Conservation (phyloP, 2,113 vertebrate species). For the Chloropsis hardwickii region DNA sequence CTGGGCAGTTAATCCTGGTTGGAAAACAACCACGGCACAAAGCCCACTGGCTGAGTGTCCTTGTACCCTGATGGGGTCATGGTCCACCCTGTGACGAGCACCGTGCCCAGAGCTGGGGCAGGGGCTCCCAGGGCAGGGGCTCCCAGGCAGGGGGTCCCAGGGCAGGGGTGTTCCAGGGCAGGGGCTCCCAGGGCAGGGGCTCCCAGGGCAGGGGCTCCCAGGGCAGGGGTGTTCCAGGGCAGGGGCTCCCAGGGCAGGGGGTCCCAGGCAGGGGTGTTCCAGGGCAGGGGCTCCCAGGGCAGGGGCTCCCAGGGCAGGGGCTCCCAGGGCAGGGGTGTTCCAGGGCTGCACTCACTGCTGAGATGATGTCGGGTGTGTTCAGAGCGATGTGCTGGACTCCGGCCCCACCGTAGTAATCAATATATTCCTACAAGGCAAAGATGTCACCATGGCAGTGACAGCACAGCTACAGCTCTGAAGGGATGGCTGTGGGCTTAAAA, state of each 20-base stretch:
- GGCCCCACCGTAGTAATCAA: slow-evolving; percentile 91
- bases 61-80: fast-evolving
- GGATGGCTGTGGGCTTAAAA: not conserved
- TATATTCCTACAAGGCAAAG: slow-evolving; percentile 80
- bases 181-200: not conserved
- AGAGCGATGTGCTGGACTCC: slow-evolving; percentile 96
- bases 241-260: not conserved
- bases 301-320: not conserved
- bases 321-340: not conserved
- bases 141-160: not conserved
- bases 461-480: not conserved
- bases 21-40: not conserved
- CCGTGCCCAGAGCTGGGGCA: fast-evolving
- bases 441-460: fast-evolving
- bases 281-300: not conserved
- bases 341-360: slow-evolving; percentile 72
- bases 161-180: not conserved
- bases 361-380: slow-evolving; percentile 89
- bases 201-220: not conserved
- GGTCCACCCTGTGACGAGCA: not conserved
- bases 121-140: not conserved
- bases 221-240: not conserved
- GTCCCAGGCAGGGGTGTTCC: not conserved
- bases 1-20: not conserved
- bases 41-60: fast-evolving